Conservation (phyloP, 2,113 vertebrate species). For the Rhinichthys klamathensis region DNA sequence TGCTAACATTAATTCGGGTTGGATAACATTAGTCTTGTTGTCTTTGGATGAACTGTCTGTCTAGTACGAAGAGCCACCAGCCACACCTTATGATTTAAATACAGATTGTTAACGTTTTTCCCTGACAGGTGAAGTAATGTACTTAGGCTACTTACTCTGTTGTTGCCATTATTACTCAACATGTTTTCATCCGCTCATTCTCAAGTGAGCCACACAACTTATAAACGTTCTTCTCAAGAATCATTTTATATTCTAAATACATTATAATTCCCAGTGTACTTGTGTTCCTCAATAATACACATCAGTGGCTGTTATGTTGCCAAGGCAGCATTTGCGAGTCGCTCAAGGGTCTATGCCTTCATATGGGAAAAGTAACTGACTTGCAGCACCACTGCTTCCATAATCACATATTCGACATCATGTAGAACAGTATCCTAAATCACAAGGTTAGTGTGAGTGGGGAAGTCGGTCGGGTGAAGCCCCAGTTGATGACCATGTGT, state of each 20-base stretch:
- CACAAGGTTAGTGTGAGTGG: neutral
- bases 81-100: constrained; percentile 10
- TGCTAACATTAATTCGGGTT: neutral
- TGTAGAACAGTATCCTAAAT: neutral
- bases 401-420: neutral
- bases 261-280: neutral
- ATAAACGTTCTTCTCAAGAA: neutral
- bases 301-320: constrained; percentile 5
- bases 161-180: neutral
- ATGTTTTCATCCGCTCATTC: neutral
- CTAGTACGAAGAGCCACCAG: neutral
- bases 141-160: neutral
- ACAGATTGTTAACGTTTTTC: neutral
- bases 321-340: neutral
- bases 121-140: neutral
- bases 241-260: neutral
- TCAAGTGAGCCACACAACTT: neutral
- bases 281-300: constrained; percentile 16
- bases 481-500: constrained; percentile 8
- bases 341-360: neutral
- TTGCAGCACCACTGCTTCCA: neutral
- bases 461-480: neutral
- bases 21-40: neutral
- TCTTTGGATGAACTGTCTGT: neutral
- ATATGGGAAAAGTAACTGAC: constrained; percentile 6